A percentile compares a stretch with the other conserved stretches of the same genome.
Evolutionary conservation across 2,888 invertebrate species (phyloP).

Genomic region (Drosophila buzzatii): DNA sequence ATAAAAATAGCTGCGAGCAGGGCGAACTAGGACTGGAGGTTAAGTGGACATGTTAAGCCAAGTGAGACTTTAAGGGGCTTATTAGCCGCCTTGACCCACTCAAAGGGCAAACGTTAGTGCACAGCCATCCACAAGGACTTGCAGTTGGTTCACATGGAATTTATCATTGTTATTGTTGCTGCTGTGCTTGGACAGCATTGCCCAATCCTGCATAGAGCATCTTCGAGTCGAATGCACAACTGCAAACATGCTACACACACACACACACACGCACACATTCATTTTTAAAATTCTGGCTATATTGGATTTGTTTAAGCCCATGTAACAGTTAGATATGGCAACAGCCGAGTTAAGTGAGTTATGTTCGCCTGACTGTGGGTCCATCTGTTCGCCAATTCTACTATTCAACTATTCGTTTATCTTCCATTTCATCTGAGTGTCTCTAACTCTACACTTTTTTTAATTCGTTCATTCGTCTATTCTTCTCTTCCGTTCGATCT

Average conservation of each 20-base stretch:
- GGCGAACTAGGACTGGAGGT: conserved; percentile 1
- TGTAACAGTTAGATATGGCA: neutral
- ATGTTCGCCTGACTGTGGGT: neutral
- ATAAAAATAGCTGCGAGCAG: neutral
- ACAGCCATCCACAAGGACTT: conserved; percentile 9
- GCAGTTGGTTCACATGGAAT: conserved; percentile 8
- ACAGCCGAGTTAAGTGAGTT: neutral
- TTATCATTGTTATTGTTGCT: conserved; percentile 7
- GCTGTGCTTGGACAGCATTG: conserved; percentile 3
- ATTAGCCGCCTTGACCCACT: conserved; percentile 32
- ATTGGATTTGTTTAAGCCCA: neutral
- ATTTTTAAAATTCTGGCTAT: neutral
- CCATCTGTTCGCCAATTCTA: neutral
- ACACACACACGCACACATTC: neutral
- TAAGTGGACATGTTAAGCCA: conserved; percentile 13
- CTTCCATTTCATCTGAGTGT: neutral
- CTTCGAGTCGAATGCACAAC: conserved; percentile 33
- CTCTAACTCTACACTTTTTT: no score
- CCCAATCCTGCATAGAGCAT: conserved; percentile 11
- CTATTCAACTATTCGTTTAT: neutral
- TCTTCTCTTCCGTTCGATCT: neutral
- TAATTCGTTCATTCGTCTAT: neutral
- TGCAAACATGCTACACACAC: conserved; percentile 11
- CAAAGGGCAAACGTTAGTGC: conserved; percentile 3
- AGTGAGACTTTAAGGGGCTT: conserved; percentile 15